Evolutionary conservation across 2,113 vertebrate species (phyloP), one percentile per base, ranked within the genome.

Genomic region (Semicossyphus pulcher): DNA sequence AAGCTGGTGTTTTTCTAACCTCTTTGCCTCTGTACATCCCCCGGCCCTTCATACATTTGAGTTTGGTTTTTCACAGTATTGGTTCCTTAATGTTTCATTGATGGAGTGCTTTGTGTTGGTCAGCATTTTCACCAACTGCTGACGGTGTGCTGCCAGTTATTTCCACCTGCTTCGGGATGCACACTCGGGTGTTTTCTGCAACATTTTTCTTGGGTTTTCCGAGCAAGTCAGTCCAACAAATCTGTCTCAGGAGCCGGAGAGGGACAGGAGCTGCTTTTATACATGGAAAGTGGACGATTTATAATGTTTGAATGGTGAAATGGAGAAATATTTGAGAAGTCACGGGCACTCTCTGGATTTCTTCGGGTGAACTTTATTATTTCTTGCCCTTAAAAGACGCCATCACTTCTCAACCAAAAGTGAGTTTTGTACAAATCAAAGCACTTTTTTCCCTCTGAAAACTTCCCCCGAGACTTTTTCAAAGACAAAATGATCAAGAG

Each of bases 61-160:
- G 57, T 81, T 78, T 75, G 23, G 74, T 78, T 81, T 81, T 41
- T 57, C 34, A 18, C 70, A 15, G 26, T 62, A 75, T 82, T 72
- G 75, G 69, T 69, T 67, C 57, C 60, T 54, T 76, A 72, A 76
- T 69, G 61, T 76, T 60, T 20, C 7, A 41, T 69, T 76, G 76
- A 83, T 80, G 63, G 67, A 76, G 57, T 47, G 66, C 58, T 76
- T 65, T 72, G 45, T 67, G 69, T 75, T 60, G 70, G 63, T 85
- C 83, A 85, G 78, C 83, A 7, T 66, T 85, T 85, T 81, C 60
- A 15, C 69, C 74, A 58, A 66, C 53, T 81, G 78, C 78, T 85
- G 83, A 85, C 64, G 4, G 26, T 29, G 82, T 65, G 72, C 77
- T 70, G 68, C 72, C 78, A 77, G 59, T 80, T 77, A 73, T 64